Conservation (phyloP, 2,888 invertebrate species). For the Saturnia pavonia region DNA sequence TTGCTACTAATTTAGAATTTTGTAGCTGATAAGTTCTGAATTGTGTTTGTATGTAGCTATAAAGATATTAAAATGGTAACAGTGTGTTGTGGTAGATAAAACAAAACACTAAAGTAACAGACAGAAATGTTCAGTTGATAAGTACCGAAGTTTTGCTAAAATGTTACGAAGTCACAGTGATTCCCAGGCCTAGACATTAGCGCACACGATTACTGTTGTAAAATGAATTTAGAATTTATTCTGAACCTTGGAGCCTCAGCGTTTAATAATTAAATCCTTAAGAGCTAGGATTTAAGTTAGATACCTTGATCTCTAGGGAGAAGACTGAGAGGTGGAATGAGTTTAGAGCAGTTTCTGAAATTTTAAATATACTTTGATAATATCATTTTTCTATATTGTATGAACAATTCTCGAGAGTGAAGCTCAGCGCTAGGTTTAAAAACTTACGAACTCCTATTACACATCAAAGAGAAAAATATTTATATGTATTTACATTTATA, state of each 20-base stretch:
- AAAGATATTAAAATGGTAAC: too few relatives aligned
- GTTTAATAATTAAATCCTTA: background rate
- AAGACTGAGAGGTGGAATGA: background rate
- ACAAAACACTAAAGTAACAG: background rate
- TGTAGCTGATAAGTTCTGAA: too few relatives aligned
- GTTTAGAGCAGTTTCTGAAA: background rate
- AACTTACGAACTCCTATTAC: background rate
- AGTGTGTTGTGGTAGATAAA: too few relatives aligned
- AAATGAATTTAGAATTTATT: background rate
- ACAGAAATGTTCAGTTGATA: background rate
- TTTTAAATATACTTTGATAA: background rate
- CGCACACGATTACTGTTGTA: background rate
- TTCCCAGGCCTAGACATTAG: background rate
- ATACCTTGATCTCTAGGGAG: background rate
- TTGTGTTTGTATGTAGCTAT: too few relatives aligned
- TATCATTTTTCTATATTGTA: background rate
- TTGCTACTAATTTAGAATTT: too few relatives aligned
- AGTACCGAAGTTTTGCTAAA: background rate
- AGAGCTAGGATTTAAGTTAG: background rate
- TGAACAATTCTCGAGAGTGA: background rate
- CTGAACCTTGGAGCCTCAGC: conserved; percentile 1
- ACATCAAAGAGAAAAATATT: too few relatives aligned
- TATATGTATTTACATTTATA: background rate
- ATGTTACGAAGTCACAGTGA: background rate
- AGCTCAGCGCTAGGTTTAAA: background rate